A percentile compares a stretch with the other conserved stretches of the same genome.
phyloP scores from a whole-genome alignment of 2,797 vertebrate genomes.

The Malurus splendens region DNA sequence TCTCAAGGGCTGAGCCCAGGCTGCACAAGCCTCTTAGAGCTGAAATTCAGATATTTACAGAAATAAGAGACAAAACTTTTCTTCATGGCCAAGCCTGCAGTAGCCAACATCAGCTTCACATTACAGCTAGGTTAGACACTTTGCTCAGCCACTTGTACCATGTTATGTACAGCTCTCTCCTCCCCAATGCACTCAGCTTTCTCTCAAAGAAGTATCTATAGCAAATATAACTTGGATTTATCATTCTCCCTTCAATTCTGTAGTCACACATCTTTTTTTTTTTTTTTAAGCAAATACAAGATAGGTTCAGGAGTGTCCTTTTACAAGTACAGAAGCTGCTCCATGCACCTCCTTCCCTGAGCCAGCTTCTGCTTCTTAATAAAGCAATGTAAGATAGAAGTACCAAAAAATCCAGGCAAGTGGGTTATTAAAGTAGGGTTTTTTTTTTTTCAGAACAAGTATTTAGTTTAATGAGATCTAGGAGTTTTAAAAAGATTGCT shows the following conservation, averaged over 20 bases:
- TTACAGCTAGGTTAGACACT: background rate
- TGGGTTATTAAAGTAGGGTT: background rate
- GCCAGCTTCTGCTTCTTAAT: background rate
- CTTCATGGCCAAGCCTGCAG: background rate
- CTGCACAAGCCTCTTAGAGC: background rate
- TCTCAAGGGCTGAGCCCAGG: background rate
- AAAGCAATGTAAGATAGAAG: background rate
- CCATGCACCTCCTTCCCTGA: background rate
- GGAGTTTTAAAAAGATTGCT: background rate
- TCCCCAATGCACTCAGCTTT: background rate
- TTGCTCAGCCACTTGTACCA: background rate
- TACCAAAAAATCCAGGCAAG: background rate
- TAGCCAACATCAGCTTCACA: background rate
- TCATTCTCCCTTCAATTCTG: background rate
- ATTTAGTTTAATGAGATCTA: background rate
- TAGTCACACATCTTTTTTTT: background rate
- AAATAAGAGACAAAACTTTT: background rate
- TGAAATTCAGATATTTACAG: background rate
- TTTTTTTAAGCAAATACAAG: background rate
- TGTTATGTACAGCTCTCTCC: background rate
- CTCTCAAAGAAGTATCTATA: background rate
- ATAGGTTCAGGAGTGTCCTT: background rate
- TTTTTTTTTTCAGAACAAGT: background rate
- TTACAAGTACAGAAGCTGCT: background rate
- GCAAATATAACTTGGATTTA: background rate